These are phyloP conservation scores for Fringilla coelebs DNA, from an alignment of 2,797 vertebrate genomes.

Conservation along the genomic window DNA sequence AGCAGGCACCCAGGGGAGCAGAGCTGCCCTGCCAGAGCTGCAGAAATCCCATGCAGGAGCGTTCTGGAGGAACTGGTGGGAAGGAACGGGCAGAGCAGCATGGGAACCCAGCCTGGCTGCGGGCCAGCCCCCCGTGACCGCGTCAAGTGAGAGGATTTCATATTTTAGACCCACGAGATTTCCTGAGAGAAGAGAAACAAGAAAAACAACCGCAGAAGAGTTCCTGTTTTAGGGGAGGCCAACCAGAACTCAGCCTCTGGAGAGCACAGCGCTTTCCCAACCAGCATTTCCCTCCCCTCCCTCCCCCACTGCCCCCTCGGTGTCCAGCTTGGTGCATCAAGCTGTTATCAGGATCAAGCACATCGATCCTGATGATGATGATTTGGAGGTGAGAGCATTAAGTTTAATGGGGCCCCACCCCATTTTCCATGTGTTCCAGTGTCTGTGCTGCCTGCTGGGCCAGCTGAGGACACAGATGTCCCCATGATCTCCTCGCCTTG, in stretches of 20 bases:
- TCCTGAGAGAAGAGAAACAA: background rate
- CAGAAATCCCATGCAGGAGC: rapidly evolving
- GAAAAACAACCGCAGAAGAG: background rate
- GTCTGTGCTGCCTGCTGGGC: background rate
- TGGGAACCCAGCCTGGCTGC: background rate
- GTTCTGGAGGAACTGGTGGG: background rate
- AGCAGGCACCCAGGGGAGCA: rapidly evolving
- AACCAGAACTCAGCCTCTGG: background rate
- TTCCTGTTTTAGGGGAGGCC: background rate
- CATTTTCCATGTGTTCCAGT: rapidly evolving
- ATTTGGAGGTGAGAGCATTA: background rate
- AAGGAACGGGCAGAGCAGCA: background rate
- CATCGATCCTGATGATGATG: rapidly evolving
- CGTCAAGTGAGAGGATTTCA: background rate
- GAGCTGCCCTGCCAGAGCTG: rapidly evolving
- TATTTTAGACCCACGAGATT: background rate
- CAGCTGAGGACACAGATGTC: background rate
- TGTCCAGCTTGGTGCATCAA: background rate
- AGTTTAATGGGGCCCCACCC: rapidly evolving
- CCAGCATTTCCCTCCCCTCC: rapidly evolving
- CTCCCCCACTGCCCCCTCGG: rapidly evolving
- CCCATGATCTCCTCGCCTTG: background rate
- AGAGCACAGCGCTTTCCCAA: rapidly evolving
- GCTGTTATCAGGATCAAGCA: background rate
- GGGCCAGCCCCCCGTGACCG: slow-evolving; percentile 25